Base-by-base conservation (phyloP, 2,888 invertebrate species). In the Patella pellucida region DNA sequence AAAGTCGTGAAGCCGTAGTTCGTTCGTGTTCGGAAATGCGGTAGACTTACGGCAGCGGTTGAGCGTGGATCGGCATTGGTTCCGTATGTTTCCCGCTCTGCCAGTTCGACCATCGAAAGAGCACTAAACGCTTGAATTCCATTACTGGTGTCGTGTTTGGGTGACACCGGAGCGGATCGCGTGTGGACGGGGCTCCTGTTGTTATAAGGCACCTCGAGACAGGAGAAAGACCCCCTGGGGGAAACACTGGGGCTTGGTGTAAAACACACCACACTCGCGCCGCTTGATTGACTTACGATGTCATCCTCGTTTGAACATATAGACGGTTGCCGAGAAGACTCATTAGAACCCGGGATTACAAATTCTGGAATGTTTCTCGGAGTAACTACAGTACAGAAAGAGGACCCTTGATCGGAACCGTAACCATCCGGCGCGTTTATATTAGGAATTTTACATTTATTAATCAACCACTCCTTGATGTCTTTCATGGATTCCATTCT, bases 331-430 rank as follows among this genome's bases (percentile, higher is more conserved):
- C 85, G 77, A 3, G 87, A 87, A 0, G 85, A 86, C 41, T 85
- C 85, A 19, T 79, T 82, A 12, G 87, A 86, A 9, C 85, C 83
- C 1, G 89, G 89, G 70, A 89, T 89, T 15, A 87, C 84, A 78
- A 89, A 89, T 68, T 88, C 86, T 3, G 89, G 89, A 70, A 88
- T 87, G 52, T 78, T 85, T 31, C 84, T 79, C 0, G 89, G 89
- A 4, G 88, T 88, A 15, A 85, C 83, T 12, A 87, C 72, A 16
- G 84, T 82, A 14, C 82, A 75, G 31, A 78, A 76, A 2, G 74
- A 51, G 16, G 71, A 69, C 54, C 71, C 73, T n/a, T 68, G 69
- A 54, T 69, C 51, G 7, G 62, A 23, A 62, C 23, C 27, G 27
- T 76, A 71, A 15, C 73, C 75, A 41, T 73, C 69, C 4, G 54